Percentiles rank a stretch among this genome's conserved stretches.
Evolutionary conservation across 2,888 invertebrate species (phyloP).

Genomic region (Coecobrya sp.): DNA sequence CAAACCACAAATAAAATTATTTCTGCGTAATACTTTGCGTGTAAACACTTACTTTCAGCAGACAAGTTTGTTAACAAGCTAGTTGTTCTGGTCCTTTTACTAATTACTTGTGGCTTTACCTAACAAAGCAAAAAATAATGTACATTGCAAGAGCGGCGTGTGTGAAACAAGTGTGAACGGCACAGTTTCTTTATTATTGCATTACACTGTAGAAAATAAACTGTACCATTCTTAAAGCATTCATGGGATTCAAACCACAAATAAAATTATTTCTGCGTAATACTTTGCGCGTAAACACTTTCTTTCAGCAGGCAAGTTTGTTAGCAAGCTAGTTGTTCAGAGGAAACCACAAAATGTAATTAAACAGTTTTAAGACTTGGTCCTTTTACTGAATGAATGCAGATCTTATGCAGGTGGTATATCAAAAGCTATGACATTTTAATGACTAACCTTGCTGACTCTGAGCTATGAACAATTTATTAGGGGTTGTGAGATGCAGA

Average conservation of each 20-base stretch:
- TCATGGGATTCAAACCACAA: neutral
- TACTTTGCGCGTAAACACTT: too few relatives aligned
- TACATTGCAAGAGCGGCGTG: too few relatives aligned
- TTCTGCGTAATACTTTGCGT: neutral
- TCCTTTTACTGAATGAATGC: neutral
- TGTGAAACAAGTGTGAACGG: too few relatives aligned
- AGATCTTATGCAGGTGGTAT: conserved; percentile 57
- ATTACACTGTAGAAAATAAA: too few relatives aligned
- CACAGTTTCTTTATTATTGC: too few relatives aligned
- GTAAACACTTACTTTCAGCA: neutral
- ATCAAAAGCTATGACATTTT: conserved; percentile 70
- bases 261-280: neutral
- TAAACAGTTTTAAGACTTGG: conserved; percentile 44
- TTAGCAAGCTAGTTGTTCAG: neutral
- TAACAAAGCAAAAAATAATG: too few relatives aligned
- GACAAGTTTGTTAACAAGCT: neutral
- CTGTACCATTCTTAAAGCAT: too few relatives aligned
- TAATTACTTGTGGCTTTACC: too few relatives aligned
- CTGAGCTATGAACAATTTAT: conserved; percentile 65
- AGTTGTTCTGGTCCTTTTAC: neutral
- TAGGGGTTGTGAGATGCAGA: conserved; percentile 11
- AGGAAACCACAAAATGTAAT: conserved; percentile 68
- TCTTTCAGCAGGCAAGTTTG: neutral
- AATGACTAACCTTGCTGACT: conserved; percentile 69
- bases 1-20: neutral